These are phyloP conservation scores for Odontesthes bonariensis DNA, from an alignment of 2,113 vertebrate genomes.

Conservation along the genomic window DNA sequence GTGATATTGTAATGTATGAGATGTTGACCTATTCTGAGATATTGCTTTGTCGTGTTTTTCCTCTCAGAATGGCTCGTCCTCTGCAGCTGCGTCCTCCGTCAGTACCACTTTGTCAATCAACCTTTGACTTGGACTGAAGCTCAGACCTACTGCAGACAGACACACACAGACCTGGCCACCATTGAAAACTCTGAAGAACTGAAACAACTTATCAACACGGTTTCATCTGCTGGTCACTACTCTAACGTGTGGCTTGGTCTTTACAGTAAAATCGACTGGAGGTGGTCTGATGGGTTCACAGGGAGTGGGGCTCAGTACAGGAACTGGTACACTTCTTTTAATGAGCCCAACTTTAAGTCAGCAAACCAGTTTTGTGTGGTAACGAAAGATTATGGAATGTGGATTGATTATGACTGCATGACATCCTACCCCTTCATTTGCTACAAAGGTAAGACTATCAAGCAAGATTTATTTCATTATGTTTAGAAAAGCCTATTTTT, in stretches of 20 bases:
- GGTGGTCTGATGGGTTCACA: background rate
- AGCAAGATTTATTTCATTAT: too few relatives aligned
- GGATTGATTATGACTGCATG: too few relatives aligned
- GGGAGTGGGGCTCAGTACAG: background rate
- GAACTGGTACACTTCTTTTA: background rate
- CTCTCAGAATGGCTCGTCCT: too few relatives aligned
- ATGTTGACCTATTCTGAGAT: too few relatives aligned
- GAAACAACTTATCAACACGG: background rate
- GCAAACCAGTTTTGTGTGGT: background rate
- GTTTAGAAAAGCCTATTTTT: too few relatives aligned
- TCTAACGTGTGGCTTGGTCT: background rate
- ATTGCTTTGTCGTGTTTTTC: too few relatives aligned
- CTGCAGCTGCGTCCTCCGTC: background rate
- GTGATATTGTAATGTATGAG: too few relatives aligned
- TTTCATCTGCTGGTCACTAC: background rate
- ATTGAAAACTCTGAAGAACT: background rate
- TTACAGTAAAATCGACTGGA: background rate
- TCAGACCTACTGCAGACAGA: background rate
- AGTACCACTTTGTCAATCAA: background rate
- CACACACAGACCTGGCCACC: constrained; percentile 19
- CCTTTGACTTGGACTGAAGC: background rate
- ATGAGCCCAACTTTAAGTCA: background rate
- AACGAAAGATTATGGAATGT: rapidly evolving
- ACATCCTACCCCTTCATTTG: too few relatives aligned
- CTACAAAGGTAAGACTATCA: too few relatives aligned